phyloP scores from a whole-genome alignment of 2,113 vertebrate species.

The Petrocephalus zakoni region DNA sequence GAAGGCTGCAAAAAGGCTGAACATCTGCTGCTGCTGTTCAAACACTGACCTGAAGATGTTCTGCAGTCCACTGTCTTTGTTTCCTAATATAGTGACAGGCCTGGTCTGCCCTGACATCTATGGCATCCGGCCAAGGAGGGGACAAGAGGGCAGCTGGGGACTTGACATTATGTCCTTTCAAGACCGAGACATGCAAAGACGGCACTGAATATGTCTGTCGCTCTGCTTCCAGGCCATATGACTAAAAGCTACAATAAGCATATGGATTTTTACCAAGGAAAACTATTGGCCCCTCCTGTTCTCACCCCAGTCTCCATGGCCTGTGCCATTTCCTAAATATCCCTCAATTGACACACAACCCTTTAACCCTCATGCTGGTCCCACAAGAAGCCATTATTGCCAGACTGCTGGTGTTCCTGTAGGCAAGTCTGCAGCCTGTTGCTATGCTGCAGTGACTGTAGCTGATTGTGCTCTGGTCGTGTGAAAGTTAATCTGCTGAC shows the following conservation, averaged over 20 bases:
- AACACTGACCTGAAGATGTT: not conserved
- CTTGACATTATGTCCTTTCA: not conserved
- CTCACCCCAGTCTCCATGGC: not conserved
- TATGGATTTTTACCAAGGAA: not conserved
- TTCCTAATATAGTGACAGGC: not conserved
- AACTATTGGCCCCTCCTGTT: not conserved
- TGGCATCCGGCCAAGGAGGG: not conserved
- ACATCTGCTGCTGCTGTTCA: not conserved
- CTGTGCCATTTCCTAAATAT: not conserved
- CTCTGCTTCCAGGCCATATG: not conserved
- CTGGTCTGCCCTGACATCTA: not conserved
- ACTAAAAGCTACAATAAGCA: not conserved
- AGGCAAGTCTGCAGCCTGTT: conserved; percentile 2
- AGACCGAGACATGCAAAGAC: not conserved
- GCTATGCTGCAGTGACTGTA: conserved; percentile 30
- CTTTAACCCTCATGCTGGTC: not conserved
- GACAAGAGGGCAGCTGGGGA: not conserved
- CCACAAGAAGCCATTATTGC: not conserved
- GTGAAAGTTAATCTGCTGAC: conserved; percentile 35
- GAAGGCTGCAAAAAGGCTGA: not conserved
- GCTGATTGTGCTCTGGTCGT: conserved; percentile 23
- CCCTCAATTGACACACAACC: not conserved
- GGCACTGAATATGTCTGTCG: not conserved
- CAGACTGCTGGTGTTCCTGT: not conserved
- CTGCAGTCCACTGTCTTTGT: not conserved